Evolutionary conservation across 2,888 invertebrate genomes (phyloP), one percentile per base, ranked within the genome.

Genomic region (Oxycera nigricornis): DNA sequence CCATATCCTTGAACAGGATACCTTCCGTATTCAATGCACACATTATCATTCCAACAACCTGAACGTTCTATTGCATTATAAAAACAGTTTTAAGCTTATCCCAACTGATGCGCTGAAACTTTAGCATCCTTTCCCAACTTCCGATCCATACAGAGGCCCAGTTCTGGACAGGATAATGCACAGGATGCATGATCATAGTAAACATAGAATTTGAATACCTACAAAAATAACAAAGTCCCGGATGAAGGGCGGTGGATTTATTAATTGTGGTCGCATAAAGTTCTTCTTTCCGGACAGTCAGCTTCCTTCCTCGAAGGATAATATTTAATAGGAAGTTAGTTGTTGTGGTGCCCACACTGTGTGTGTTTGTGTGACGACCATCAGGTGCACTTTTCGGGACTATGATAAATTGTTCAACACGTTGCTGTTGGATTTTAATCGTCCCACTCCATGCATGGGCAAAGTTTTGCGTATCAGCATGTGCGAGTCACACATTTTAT

Each of bases 221-320:
- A 61, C 26, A 20, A 61, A 30, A 61, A 61, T 61, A 24, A 52
- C 22, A n/a, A n/a, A n/a, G n/a, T 46, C 17, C n/a, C 3, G 46
- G 46, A 46, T 57, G 57, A 17, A 61, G 31, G 31, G n/a, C n/a
- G n/a, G n/a, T n/a, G 61, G 61, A 61, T 61, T 61, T 61, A 61
- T 61, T 61, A 61, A 61, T 61, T 61, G 61, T 61, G 61, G 61
- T 61, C 61, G 61, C 61, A 61, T 61, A 61, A 61, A 61, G n/a
- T 61, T 61, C 17, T 61, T 6, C 20, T 11, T 24, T 59, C 22
- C 55, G 20, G n/a, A n/a, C n/a, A n/a, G n/a, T n/a, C n/a, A 46
- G 46, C 46, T 46, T 30, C 17, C 57, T 46, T 3, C n/a, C 14
- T 46, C 22, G 28, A 20, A 17, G 31, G 61, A 31, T 31, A 31